These are phyloP conservation scores for Serripes groenlandicus DNA, from an alignment of 2,888 invertebrate species.

Conservation along the genomic window DNA sequence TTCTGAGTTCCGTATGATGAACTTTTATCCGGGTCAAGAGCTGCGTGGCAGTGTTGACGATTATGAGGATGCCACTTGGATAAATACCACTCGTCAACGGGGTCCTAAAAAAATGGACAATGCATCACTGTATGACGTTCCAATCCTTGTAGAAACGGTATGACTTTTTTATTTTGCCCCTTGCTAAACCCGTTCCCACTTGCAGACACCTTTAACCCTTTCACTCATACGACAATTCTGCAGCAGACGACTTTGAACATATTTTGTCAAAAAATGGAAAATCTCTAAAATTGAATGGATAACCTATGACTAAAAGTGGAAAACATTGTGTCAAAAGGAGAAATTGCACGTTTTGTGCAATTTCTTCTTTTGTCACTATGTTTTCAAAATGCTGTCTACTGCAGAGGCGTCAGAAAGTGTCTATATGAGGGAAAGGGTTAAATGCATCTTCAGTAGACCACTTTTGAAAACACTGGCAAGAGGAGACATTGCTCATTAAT, in stretches of 20 bases:
- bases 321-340: too few species aligned
- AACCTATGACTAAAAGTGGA: neutral
- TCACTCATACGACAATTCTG: neutral
- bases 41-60: constrained; percentile 92
- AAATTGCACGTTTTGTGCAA: too few species aligned
- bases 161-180: neutral
- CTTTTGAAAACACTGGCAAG: too few species aligned
- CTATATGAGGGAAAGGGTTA: too few species aligned
- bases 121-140: constrained; percentile 61
- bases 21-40: constrained; percentile 92
- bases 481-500: too few species aligned
- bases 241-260: too few species aligned
- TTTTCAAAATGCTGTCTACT: too few species aligned
- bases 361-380: too few species aligned
- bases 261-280: too few species aligned
- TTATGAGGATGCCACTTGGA: constrained; percentile 93
- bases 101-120: constrained; percentile 64
- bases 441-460: too few species aligned
- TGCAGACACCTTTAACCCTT: neutral
- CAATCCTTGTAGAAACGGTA: constrained; percentile 73
- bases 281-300: neutral
- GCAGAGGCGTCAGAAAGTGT: too few species aligned
- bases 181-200: too few species aligned
- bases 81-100: constrained; percentile 87
- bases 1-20: constrained; percentile 88